These are phyloP conservation scores for Drosophila atroscutellata DNA, from an alignment of 2,888 invertebrate genomes.

Conservation along the genomic window DNA sequence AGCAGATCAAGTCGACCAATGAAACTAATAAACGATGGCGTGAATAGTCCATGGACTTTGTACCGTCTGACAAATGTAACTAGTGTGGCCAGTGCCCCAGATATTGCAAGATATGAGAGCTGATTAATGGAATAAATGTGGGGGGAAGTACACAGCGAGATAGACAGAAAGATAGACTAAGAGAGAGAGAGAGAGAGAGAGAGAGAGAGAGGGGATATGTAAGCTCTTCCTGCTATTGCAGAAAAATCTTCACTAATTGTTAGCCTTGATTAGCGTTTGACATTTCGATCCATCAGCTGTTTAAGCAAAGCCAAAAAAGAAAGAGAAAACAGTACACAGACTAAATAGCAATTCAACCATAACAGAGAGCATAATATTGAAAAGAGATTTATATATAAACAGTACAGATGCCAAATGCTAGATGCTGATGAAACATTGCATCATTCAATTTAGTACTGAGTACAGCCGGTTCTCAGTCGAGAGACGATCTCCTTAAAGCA, in stretches of 20 bases:
- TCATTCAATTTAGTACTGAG: constrained; percentile 55
- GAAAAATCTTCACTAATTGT: not conserved
- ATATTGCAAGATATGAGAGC: constrained; percentile 19
- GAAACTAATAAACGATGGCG: constrained; percentile 6
- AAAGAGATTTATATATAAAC: not conserved
- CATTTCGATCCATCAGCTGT: constrained; percentile 12
- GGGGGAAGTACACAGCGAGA: not conserved
- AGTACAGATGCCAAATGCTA: not conserved
- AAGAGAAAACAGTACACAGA: not conserved
- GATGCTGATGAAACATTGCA: constrained; percentile 78
- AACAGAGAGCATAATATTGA: constrained; percentile 30
- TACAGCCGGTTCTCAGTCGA: constrained; percentile 21
- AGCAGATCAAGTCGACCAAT: not conserved
- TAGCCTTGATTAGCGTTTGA: not conserved
- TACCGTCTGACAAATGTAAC: constrained; percentile 35
- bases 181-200: not conserved
- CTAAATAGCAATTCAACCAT: constrained; percentile 5
- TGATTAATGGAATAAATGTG: constrained; percentile 3
- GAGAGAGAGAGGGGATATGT: not conserved
- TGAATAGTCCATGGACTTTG: constrained; percentile 42
- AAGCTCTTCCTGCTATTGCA: not conserved
- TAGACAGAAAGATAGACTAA: not conserved
- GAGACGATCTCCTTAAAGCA: constrained; percentile 16
- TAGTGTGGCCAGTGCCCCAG: constrained; percentile 23
- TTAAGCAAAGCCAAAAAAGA: not conserved